Evolutionary conservation across 2,797 vertebrate species (phyloP).

Genomic region (Sarcophilus harrisii): DNA sequence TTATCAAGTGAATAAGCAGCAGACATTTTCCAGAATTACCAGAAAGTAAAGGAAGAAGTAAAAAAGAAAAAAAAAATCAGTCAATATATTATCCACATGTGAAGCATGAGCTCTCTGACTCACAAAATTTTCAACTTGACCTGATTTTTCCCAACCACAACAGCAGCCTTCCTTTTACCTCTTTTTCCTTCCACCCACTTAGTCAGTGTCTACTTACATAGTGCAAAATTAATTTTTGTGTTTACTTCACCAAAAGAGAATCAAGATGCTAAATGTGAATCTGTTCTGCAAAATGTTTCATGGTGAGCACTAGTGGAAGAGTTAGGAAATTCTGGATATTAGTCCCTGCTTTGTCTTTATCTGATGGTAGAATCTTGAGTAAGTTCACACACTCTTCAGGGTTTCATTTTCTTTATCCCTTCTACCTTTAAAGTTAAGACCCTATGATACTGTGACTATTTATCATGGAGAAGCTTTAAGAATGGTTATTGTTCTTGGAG

Average conservation of each 20-base stretch:
- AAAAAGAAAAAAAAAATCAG: neutral
- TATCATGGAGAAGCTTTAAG: neutral
- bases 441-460: neutral
- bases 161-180: neutral
- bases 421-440: neutral
- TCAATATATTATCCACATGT: neutral
- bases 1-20: neutral
- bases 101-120: neutral
- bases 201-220: slow-evolving; percentile 9
- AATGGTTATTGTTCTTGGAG: neutral
- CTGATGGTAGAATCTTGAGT: neutral
- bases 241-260: slow-evolving; percentile 32
- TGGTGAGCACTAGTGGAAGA: neutral
- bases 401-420: slow-evolving; percentile 24
- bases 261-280: slow-evolving; percentile 31
- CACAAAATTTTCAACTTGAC: slow-evolving; percentile 27
- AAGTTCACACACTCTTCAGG: neutral
- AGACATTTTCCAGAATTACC: neutral
- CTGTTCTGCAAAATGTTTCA: slow-evolving; percentile 43
- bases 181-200: neutral
- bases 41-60: neutral
- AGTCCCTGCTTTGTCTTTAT: neutral
- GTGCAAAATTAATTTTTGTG: neutral
- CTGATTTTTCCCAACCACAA: neutral
- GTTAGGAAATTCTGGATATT: neutral